A percentile compares a stretch with the other conserved stretches of the same genome.
Evolutionary conservation across 2,888 invertebrate genomes (phyloP).

Genomic region (Diarsia mendica): DNA sequence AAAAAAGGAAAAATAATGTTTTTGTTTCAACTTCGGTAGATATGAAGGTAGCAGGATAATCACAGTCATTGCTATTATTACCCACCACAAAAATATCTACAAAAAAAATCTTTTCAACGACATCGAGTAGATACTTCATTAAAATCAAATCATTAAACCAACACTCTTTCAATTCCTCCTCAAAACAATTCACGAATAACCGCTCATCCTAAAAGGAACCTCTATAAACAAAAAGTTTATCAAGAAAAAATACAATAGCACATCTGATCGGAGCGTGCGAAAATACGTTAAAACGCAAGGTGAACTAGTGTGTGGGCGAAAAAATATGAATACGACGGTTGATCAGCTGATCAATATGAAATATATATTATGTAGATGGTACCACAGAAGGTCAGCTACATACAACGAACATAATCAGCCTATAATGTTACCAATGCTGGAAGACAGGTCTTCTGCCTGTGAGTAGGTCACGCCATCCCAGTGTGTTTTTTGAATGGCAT

Average conservation of each 20-base stretch:
- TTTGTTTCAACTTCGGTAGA: too few species aligned
- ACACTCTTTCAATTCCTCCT: slow-evolving; percentile 19
- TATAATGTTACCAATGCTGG: too few species aligned
- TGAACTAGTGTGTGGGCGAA: slow-evolving; percentile 77
- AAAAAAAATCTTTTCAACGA: neutral
- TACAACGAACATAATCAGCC: too few species aligned
- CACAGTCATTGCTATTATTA: neutral
- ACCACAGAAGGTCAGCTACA: slow-evolving; percentile 11
- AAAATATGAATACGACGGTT: slow-evolving; percentile 70
- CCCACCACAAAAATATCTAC: neutral
- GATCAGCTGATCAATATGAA: slow-evolving; percentile 65
- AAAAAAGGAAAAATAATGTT: too few species aligned
- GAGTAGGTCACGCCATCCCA: too few species aligned
- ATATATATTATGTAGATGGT: neutral
- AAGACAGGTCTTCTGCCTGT: too few species aligned
- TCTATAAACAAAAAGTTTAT: slow-evolving; percentile 60
- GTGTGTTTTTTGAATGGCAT: too few species aligned
- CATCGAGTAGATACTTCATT: neutral
- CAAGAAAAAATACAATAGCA: slow-evolving; percentile 76
- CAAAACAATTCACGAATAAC: slow-evolving; percentile 46
- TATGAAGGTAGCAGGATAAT: neutral
- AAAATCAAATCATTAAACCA: slow-evolving; percentile 32
- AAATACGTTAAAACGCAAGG: slow-evolving; percentile 86
- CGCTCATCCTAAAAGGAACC: slow-evolving; percentile 45
- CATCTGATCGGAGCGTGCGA: slow-evolving; percentile 79